Evolutionary conservation across 2,888 invertebrate species (phyloP).

Genomic region (Calliscelio sp.): DNA sequence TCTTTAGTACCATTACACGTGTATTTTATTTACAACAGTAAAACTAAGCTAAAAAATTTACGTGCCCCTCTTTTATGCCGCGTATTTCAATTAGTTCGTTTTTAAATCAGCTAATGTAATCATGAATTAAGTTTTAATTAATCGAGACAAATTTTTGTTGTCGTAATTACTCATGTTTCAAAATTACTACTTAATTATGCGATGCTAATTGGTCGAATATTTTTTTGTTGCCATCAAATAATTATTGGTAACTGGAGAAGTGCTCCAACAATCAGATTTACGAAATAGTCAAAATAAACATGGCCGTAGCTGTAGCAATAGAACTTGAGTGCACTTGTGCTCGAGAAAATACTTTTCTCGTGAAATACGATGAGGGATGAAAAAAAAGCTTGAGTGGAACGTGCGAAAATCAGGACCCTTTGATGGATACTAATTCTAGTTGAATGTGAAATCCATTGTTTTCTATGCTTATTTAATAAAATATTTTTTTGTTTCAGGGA

Average conservation of each 20-base stretch:
- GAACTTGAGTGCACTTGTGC: constrained; percentile 49
- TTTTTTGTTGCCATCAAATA: constrained; percentile 47
- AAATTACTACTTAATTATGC: background rate
- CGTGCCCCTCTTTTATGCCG: constrained; percentile 16
- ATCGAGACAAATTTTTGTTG: background rate
- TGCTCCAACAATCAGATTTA: constrained; percentile 54
- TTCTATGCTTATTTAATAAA: too few relatives aligned
- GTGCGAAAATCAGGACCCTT: too few relatives aligned
- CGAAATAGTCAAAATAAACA: constrained; percentile 62
- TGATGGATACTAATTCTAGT: too few relatives aligned
- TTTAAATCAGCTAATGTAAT: constrained; percentile 4
- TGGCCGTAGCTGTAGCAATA: constrained; percentile 40
- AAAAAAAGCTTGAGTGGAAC: too few relatives aligned
- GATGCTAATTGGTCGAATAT: constrained; percentile 9
- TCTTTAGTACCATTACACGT: constrained; percentile 41
- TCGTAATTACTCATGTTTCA: background rate
- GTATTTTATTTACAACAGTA: constrained; percentile 49
- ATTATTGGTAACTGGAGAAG: constrained; percentile 38
- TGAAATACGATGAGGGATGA: too few relatives aligned
- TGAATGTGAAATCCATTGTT: too few relatives aligned
- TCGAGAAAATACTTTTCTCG: constrained; percentile 43
- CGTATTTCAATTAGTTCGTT: constrained; percentile 45
- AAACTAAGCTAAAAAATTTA: constrained; percentile 33
- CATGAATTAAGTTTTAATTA: too few relatives aligned
- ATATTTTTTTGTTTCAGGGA: constrained; percentile 91